phyloP scores from a whole-genome alignment of 2,888 invertebrate genomes.

The Limnephilus lunatus region DNA sequence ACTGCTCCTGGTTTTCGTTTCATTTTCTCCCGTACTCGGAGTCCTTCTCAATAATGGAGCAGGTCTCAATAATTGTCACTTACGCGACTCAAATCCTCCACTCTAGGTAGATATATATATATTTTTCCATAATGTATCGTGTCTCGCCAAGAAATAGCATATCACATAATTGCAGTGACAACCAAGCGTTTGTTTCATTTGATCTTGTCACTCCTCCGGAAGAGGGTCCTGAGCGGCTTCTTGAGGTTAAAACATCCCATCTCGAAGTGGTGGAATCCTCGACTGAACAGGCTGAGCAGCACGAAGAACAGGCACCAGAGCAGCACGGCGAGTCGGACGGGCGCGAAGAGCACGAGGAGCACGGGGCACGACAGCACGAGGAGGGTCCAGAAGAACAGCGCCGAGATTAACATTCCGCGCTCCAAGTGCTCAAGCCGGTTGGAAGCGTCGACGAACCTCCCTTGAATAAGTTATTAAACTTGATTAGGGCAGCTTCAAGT shows the following conservation, averaged over 20 bases:
- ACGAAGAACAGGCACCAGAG: constrained; percentile 44
- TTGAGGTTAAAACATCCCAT: constrained; percentile 53
- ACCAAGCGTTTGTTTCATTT: neutral
- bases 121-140: too few species aligned
- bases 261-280: constrained; percentile 64
- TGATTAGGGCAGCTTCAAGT: neutral
- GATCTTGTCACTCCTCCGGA: neutral
- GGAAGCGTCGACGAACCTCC: constrained; percentile 58
- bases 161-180: neutral
- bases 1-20: neutral
- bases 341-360: constrained; percentile 35
- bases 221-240: neutral
- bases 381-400: constrained; percentile 63
- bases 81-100: too few species aligned
- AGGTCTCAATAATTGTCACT: too few species aligned
- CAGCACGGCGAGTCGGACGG: neutral
- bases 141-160: neutral
- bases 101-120: too few species aligned
- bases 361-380: constrained; percentile 54
- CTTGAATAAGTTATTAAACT: constrained; percentile 39
- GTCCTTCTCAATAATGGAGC: too few species aligned
- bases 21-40: neutral
- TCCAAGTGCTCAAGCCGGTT: constrained; percentile 55
- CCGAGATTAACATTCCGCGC: constrained; percentile 52
- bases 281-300: constrained; percentile 47